Evolutionary conservation across 2,797 vertebrate genomes (phyloP).

Genomic region (Pristis pectinata): DNA sequence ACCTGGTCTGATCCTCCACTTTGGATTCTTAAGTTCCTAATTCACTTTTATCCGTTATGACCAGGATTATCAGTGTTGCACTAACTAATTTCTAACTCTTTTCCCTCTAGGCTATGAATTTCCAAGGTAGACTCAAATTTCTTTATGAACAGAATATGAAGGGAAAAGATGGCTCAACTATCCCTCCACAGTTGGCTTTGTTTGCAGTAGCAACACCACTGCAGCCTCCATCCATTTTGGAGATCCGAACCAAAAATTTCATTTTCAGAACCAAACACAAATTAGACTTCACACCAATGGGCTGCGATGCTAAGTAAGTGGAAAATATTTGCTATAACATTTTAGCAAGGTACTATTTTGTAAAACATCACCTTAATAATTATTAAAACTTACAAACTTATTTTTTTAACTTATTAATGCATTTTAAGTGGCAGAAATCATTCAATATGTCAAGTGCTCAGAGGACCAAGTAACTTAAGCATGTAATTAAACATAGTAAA

Average conservation of each 20-base stretch:
- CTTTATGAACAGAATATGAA: constrained; percentile 74
- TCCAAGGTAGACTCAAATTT: constrained; percentile 73
- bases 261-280: constrained; percentile 80
- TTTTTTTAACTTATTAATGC: no score
- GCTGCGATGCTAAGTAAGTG: constrained; percentile 72
- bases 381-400: background rate
- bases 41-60: background rate
- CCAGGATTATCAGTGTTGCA: background rate
- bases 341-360: background rate
- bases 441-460: background rate
- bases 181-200: constrained; percentile 68
- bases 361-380: background rate
- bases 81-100: constrained; percentile 5
- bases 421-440: background rate
- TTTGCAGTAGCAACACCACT: constrained; percentile 71
- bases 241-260: constrained; percentile 74
- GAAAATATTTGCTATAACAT: background rate
- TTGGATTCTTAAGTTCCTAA: background rate
- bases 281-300: constrained; percentile 72
- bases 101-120: constrained; percentile 67
- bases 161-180: constrained; percentile 59
- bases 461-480: background rate
- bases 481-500: background rate
- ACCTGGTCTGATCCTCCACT: background rate
- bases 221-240: constrained; percentile 72